Percentiles rank a stretch among this genome's conserved stretches.
phyloP scores from a whole-genome alignment of 2,888 invertebrate genomes.

The Heliconius aoede region DNA sequence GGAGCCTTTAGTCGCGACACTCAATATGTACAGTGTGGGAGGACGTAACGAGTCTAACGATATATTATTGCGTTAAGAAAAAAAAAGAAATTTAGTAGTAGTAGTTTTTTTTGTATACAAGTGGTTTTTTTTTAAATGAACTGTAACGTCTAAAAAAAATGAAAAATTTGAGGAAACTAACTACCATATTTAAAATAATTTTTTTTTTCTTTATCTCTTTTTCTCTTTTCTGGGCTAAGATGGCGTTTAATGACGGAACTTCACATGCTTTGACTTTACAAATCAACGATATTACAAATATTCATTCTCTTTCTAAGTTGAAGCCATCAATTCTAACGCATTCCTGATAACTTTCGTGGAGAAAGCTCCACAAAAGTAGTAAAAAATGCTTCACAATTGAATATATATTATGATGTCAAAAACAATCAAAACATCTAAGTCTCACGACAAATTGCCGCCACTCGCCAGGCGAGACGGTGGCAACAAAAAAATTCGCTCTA shows the following conservation, averaged over 20 bases:
- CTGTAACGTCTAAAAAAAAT: too few relatives aligned
- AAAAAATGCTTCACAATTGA: background rate
- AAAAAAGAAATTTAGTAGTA: background rate
- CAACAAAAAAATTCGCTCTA: conserved; percentile 78
- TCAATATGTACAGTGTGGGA: conserved; percentile 37
- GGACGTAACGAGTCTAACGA: conserved; percentile 39
- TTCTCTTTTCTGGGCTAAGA: too few relatives aligned
- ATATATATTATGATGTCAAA: conserved; percentile 46
- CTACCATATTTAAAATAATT: too few relatives aligned
- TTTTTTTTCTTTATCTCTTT: too few relatives aligned
- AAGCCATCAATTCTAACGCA: too few relatives aligned
- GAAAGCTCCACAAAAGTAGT: too few relatives aligned
- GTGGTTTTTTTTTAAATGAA: background rate
- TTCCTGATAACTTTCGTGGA: too few relatives aligned
- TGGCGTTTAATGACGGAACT: background rate
- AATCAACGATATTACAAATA: background rate
- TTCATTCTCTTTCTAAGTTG: background rate
- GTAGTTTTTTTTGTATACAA: background rate
- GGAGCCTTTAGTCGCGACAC: conserved; percentile 40
- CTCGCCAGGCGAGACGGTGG: conserved; percentile 62
- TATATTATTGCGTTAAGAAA: background rate
- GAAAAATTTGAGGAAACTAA: too few relatives aligned
- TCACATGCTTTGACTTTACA: background rate
- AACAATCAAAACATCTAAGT: conserved; percentile 56
- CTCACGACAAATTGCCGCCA: conserved; percentile 73